phyloP scores from a whole-genome alignment of 2,113 vertebrate species.

The Callaeas wilsoni region DNA sequence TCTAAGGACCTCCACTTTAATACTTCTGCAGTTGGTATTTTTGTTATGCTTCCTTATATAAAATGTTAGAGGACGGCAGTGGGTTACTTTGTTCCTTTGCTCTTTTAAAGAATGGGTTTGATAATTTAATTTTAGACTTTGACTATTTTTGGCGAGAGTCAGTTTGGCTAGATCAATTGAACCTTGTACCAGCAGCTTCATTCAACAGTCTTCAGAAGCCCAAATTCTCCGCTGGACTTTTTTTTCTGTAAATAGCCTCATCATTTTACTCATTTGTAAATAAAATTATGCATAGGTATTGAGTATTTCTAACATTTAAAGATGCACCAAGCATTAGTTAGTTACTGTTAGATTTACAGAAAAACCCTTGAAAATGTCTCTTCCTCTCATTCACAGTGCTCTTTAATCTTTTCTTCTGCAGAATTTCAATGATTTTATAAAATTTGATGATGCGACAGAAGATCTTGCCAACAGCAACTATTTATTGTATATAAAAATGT shows the following conservation, averaged over 20 bases:
- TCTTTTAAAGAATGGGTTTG: constrained; percentile 20
- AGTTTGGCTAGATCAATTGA: constrained; percentile 38
- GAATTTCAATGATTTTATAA: background rate
- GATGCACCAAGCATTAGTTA: background rate
- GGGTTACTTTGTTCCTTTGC: background rate
- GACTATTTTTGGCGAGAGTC: constrained; percentile 48
- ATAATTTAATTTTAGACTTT: constrained; percentile 66
- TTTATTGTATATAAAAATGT: background rate
- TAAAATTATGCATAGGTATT: background rate
- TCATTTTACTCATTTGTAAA: background rate
- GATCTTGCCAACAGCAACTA: background rate
- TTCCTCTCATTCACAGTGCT: background rate
- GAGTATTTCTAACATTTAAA: background rate
- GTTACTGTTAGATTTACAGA: background rate
- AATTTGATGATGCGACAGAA: background rate
- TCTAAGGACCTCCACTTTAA: background rate
- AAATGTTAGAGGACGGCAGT: background rate
- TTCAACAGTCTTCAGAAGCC: background rate
- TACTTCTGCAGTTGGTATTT: constrained; percentile 11
- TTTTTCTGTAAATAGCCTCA: background rate
- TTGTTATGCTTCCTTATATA: background rate
- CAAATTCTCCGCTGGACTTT: background rate
- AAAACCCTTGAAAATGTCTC: background rate
- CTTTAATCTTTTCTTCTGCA: background rate
- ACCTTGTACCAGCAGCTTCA: constrained; percentile 28